Evolutionary conservation across 2,113 vertebrate species (phyloP).

Genomic region (Antechinus stuartii): DNA sequence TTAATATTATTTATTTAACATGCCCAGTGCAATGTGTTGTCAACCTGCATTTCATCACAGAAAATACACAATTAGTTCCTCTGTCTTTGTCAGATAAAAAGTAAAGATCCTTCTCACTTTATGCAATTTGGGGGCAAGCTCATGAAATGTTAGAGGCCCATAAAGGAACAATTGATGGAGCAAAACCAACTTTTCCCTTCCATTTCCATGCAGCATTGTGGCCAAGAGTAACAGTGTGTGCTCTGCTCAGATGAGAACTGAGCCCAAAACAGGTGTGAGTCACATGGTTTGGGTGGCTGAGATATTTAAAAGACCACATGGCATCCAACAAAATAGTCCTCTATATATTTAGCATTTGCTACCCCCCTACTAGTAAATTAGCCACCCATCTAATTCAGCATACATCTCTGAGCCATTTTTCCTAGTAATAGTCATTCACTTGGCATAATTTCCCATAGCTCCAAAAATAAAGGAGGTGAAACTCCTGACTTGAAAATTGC

Average conservation of each 20-base stretch:
- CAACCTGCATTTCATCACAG: conserved; percentile 56
- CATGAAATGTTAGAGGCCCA: conserved; percentile 14
- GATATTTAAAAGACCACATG: not conserved
- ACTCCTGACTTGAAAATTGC: not conserved
- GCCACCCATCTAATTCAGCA: not conserved
- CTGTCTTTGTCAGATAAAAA: conserved; percentile 30
- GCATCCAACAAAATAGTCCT: not conserved
- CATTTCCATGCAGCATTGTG: not conserved
- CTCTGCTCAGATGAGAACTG: not conserved
- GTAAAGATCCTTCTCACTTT: conserved; percentile 65
- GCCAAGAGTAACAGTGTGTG: not conserved
- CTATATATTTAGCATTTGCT: not conserved
- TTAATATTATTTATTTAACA: conserved; percentile 75
- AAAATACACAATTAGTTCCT: conserved; percentile 22
- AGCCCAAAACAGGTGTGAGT: not conserved
- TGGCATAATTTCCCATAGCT: not conserved
- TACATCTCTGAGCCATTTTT: not conserved
- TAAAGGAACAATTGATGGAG: conserved; percentile 53
- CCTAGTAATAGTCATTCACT: not conserved
- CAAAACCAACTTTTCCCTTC: conserved; percentile 35
- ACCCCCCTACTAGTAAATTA: not conserved
- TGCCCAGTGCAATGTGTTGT: conserved; percentile 45
- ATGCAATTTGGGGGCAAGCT: conserved; percentile 56
- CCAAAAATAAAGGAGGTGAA: not conserved
- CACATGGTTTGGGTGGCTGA: not conserved